Evolutionary conservation across 2,113 vertebrate genomes (phyloP).

Genomic region (Pipra filicauda): DNA sequence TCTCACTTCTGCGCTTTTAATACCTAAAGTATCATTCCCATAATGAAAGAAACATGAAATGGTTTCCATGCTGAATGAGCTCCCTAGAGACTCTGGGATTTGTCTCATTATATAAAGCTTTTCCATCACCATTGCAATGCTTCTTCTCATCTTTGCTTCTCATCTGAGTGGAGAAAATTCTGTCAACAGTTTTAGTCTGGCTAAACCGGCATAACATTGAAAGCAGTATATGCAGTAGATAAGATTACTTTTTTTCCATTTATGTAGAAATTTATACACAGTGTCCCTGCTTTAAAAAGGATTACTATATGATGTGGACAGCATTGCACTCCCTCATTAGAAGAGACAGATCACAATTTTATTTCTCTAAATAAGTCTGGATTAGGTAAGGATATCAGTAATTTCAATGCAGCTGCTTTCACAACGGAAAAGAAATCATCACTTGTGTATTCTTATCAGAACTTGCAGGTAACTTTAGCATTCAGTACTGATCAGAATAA

Average conservation of each 20-base stretch:
- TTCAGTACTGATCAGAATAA: slow-evolving; percentile 36
- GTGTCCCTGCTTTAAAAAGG: slow-evolving; percentile 60
- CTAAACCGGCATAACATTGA: slow-evolving; percentile 50
- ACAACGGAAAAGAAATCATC: slow-evolving; percentile 48
- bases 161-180: slow-evolving; percentile 68
- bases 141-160: slow-evolving; percentile 73
- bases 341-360: slow-evolving; percentile 61
- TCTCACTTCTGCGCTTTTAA: slow-evolving; percentile 65
- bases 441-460: slow-evolving; percentile 64
- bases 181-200: slow-evolving; percentile 67
- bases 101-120: slow-evolving; percentile 75
- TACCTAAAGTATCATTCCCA: slow-evolving; percentile 54
- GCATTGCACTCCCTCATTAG: slow-evolving; percentile 68
- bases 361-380: slow-evolving; percentile 64
- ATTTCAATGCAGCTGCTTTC: slow-evolving; percentile 64
- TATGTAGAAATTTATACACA: slow-evolving; percentile 68
- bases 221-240: slow-evolving; percentile 46
- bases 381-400: slow-evolving; percentile 51
- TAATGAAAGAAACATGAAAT: slow-evolving; percentile 74
- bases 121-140: slow-evolving; percentile 54
- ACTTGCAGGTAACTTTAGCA: slow-evolving; percentile 41
- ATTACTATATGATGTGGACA: slow-evolving; percentile 52
- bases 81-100: slow-evolving; percentile 71
- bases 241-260: slow-evolving; percentile 70
- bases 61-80: slow-evolving; percentile 62